Evolutionary conservation across 2,888 invertebrate genomes (phyloP), one percentile per base, ranked within the genome.

Genomic region (Calameuta pallipes): DNA sequence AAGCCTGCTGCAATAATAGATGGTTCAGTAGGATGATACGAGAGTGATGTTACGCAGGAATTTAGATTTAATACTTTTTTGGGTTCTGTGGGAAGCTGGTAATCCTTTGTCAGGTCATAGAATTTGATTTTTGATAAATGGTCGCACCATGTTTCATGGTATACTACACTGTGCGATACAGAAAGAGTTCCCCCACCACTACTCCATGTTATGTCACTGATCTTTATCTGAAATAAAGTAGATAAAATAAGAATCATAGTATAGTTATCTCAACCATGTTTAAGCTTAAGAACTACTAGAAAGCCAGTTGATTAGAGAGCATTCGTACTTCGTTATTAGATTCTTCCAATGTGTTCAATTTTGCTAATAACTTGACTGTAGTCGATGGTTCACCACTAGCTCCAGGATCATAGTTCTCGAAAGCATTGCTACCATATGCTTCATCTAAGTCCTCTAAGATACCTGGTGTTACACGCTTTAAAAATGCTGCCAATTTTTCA

Each of bases 21-120:
- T 0, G 93, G 92, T 82, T 92, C 90, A 3, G 86, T 87, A 3
- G 93, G 92, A 87, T 94, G 93, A 87, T 93, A 93, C 70, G 90
- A 85, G 30, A 93, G 80, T 11, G 90, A 83, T 13, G 92, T 92
- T 12, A 93, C 89, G 76, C 93, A 94, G 33, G 92, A 89, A 80
- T 92, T 89, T 23, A 87, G 85, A 80, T 90, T 90, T 36, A 90
- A 80, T 30, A 80, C 83, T 80, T 85, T 90, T 31, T 79, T 85
- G 23, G 89, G 86, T 11, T 77, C 80, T 37, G 87, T 81, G 12
- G 83, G 82, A 73, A 90, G 79, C 80, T 83, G 81, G 80, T 89
- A 86, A 11, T 90, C 88, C 15, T 84, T 86, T 33, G 87, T 87
- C 6, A 90, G 80, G 82, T 87, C 87, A 75, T 89, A 91, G 71